phyloP scores from a whole-genome alignment of 2,113 vertebrate species.

The Tychaedon coryphoeus region DNA sequence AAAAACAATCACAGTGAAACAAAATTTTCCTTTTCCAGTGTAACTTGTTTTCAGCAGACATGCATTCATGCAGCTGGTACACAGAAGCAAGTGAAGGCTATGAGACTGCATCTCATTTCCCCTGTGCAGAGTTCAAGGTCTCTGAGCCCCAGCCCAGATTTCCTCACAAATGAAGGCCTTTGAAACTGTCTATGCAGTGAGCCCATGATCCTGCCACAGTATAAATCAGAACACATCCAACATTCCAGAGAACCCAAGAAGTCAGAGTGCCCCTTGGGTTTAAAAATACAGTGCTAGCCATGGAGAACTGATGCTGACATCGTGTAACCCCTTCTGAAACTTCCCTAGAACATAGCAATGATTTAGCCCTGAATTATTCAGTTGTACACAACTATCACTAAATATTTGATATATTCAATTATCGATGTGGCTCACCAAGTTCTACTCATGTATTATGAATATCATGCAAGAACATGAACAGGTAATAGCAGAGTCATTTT shows the following conservation, averaged over 20 bases:
- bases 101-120: background rate
- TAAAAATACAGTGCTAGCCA: background rate
- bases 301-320: background rate
- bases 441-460: slow-evolving; percentile 2
- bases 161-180: background rate
- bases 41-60: background rate
- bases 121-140: background rate
- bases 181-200: background rate
- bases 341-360: background rate
- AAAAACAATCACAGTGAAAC: background rate
- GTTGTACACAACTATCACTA: background rate
- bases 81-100: background rate
- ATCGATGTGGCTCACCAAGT: background rate
- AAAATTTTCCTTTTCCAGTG: background rate
- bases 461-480: background rate
- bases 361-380: slow-evolving; percentile 10
- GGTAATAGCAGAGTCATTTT: background rate
- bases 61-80: background rate
- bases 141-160: background rate
- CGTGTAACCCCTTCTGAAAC: background rate
- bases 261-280: background rate
- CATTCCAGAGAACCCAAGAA: background rate
- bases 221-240: background rate
- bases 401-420: slow-evolving; percentile 25
- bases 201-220: background rate